Base-by-base conservation (phyloP, 1,140 invertebrate genomes). In the Globodera ellingtonae region DNA sequence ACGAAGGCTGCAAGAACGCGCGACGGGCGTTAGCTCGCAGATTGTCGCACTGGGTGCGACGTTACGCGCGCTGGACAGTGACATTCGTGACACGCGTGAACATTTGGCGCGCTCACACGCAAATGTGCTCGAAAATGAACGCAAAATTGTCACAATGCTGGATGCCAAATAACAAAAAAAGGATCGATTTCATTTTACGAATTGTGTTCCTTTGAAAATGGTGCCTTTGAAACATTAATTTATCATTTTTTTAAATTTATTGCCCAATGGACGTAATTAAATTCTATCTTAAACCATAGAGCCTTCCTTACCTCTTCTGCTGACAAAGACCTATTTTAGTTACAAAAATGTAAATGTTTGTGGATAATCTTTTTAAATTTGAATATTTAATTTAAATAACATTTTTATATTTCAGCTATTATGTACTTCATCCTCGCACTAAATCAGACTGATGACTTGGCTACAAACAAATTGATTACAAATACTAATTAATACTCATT, bases 81-180 rank as follows among this genome's bases (percentile, higher is more conserved):
- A 85, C 67, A 78, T 85, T 62, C 44, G 76, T 67, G 48, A 86
- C 15, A 35, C 87, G 47, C 85, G 81, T 24, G 48, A 56, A 52
- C 84, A 85, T 62, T 83, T 85, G 56, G 82, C 85, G 10, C 65
- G 52, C 21, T 52, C 82, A n/a, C 76, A 67, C 47, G 81, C 84
- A 5, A 75, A n/a, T 47, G 72, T 85, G 59, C 69, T 85, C n/a
- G 62, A 76, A 56, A 85, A 85, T 72, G 84, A 85, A 46, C 79
- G 78, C 21, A 84, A 81, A 79, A 77, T 86, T 44, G n/a, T 52
- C 18, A 50, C 52, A 72, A 56, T 84, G 24, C 21, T 77, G 21
- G 10, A 13, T 44, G 8, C 69, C 24, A 65, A 52, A n/a, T 69
- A 1, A 8, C 52, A 18, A 80, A 81, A 80, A 50, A 52, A 4